phyloP scores from a whole-genome alignment of 2,113 vertebrate species.

The Ptychochromis oligacanthus region DNA sequence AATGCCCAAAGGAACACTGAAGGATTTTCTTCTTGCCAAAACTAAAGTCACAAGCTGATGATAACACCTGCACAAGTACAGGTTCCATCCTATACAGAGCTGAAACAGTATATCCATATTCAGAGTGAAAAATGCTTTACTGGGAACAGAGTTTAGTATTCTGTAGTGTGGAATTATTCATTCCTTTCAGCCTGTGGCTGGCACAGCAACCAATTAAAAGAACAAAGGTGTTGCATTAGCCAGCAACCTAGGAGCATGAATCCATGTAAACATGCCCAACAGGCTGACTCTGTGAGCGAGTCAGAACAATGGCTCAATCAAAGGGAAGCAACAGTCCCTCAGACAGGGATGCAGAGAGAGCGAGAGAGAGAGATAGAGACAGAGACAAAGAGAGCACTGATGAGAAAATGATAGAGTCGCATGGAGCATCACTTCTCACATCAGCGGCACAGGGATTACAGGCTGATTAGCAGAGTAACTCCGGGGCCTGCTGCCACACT shows the following conservation, averaged over 20 bases:
- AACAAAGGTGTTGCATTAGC: conserved; percentile 72
- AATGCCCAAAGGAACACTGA: not conserved
- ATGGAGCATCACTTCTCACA: conserved; percentile 57
- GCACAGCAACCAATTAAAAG: conserved; percentile 70
- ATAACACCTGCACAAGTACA: not conserved
- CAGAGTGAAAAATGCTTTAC: conserved; percentile 9
- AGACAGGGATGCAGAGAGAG: conserved; percentile 22
- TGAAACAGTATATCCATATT: conserved; percentile 10
- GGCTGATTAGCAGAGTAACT: conserved; percentile 62
- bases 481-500: conserved; percentile 16
- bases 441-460: conserved; percentile 61
- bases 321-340: conserved; percentile 48
- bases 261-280: conserved; percentile 69
- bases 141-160: conserved; percentile 13
- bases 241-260: conserved; percentile 57
- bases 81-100: not conserved
- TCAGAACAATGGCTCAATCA: conserved; percentile 72
- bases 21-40: not conserved
- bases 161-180: conserved; percentile 29
- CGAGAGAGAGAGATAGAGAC: conserved; percentile 24
- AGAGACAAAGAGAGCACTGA: conserved; percentile 65
- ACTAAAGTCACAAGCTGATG: not conserved
- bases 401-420: conserved; percentile 69
- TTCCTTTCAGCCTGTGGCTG: conserved; percentile 51
- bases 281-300: conserved; percentile 34